Base-by-base conservation (phyloP, 2,797 vertebrate species). In the Myripristis jacobus region DNA sequence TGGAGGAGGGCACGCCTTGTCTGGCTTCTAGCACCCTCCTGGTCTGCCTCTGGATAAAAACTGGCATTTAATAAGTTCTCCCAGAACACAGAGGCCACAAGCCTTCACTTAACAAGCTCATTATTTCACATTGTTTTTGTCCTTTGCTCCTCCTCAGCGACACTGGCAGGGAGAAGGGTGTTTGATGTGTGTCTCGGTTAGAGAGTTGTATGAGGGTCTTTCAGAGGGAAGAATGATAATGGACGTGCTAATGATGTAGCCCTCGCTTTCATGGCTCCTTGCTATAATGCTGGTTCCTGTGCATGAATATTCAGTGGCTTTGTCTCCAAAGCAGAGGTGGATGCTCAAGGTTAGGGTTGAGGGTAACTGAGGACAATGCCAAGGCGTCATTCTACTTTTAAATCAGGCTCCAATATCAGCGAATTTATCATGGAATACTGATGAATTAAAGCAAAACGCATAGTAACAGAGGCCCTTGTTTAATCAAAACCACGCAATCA, bases 91-190 rank as follows among this genome's bases (percentile, higher is more conserved):
- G 79, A 38, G 83, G 78, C 74, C 79, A 69, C 81, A 73, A 78
- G 86, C 83, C 82, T 84, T 81, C 84, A 66, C 85, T 87, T 91
- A 91, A 92, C 85, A 89, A 91, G 90, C 90, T 92, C 90, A 90
- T 93, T 90, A 92, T 90, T 91, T 85, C 83, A 73, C 82, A 82
- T 80, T 84, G 84, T 90, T 90, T 89, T 88, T 69, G 86, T 88
- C 83, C 84, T 84, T 70, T 84, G 82, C 82, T 82, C 87, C 83
- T 88, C 78, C 82, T 83, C 48, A 0, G 63, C 55, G 15, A 77
- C 44, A 15, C 77, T 69, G 81, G 75, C 70, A 57, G 61, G 48
- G 56, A 65, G 41, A 84, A 78, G 69, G 36, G 57, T 61, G 82
- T 90, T 89, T 92, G 87, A 91, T 91, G 88, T 88, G 83, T 71